Evolutionary conservation across 1,140 invertebrate genomes (phyloP).

Genomic region (Aporrectodea caliginosa): DNA sequence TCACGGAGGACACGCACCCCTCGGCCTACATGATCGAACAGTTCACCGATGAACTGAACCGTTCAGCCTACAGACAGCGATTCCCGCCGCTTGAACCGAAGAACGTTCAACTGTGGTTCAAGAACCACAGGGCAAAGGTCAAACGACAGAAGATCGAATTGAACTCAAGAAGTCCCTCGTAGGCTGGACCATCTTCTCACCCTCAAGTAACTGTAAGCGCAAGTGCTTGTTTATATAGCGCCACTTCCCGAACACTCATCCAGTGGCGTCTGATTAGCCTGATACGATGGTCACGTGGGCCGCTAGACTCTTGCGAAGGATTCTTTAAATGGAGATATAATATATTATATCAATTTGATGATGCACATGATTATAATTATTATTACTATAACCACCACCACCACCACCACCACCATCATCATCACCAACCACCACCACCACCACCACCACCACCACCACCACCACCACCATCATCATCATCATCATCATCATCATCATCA

Average conservation of each 20-base stretch:
- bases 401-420: too few relatives aligned
- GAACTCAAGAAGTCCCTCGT: neutral
- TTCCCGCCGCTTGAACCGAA: slow-evolving; percentile 94
- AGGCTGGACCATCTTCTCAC: too few relatives aligned
- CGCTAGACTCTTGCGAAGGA: too few relatives aligned
- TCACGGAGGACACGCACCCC: slow-evolving; percentile 93
- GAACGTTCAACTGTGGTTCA: slow-evolving; percentile 90
- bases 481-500: slow-evolving; percentile 9
- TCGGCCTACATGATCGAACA: slow-evolving; percentile 93
- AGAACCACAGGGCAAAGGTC: slow-evolving; percentile 89
- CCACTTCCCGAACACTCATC: too few relatives aligned
- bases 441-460: neutral
- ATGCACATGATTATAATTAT: neutral
- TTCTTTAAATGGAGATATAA: too few relatives aligned
- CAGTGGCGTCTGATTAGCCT: too few relatives aligned
- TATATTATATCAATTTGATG: neutral
- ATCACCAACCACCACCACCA: too few relatives aligned
- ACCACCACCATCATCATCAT: neutral
- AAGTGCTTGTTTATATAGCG: too few relatives aligned
- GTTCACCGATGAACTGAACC: slow-evolving; percentile 82
- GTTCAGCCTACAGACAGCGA: slow-evolving; percentile 84
- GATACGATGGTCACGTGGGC: too few relatives aligned
- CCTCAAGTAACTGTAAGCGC: too few relatives aligned
- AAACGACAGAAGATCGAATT: slow-evolving; percentile 63
- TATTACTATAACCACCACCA: too few relatives aligned